Evolutionary conservation across 2,888 invertebrate genomes (phyloP).

Genomic region (Meteorus cinctellus): DNA sequence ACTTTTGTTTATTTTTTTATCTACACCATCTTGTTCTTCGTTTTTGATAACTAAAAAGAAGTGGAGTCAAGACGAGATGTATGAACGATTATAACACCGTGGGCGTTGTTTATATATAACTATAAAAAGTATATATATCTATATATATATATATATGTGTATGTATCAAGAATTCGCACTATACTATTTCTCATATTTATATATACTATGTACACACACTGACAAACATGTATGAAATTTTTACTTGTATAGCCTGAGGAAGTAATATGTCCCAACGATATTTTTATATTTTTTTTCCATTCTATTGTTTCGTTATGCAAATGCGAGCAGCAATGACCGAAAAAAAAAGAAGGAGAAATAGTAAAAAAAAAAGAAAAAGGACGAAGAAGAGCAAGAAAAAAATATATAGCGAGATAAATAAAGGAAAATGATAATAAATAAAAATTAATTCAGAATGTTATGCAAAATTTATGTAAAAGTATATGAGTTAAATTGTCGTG

Average conservation of each 20-base stretch:
- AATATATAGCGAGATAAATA: constrained; percentile 47
- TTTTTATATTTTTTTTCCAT: constrained; percentile 7
- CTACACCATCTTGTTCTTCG: background rate
- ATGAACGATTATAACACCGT: constrained; percentile 37
- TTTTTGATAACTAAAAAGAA: constrained; percentile 12
- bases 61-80: constrained; percentile 1
- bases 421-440: constrained; percentile 50
- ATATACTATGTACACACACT: background rate
- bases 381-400: background rate
- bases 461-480: background rate
- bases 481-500: constrained; percentile 18
- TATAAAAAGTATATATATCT: constrained; percentile 13
- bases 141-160: background rate
- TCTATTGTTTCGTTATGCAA: constrained; percentile 13
- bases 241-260: constrained; percentile 10
- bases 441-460: constrained; percentile 45
- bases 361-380: background rate
- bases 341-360: background rate
- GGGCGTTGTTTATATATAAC: constrained; percentile 25
- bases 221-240: background rate
- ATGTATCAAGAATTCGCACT: constrained; percentile 14
- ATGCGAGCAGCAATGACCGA: background rate
- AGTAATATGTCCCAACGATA: constrained; percentile 24
- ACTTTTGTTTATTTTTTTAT: background rate
- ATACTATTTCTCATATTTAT: constrained; percentile 8